These are phyloP conservation scores for Troides helena DNA, from an alignment of 2,888 invertebrate genomes.

Conservation along the genomic window DNA sequence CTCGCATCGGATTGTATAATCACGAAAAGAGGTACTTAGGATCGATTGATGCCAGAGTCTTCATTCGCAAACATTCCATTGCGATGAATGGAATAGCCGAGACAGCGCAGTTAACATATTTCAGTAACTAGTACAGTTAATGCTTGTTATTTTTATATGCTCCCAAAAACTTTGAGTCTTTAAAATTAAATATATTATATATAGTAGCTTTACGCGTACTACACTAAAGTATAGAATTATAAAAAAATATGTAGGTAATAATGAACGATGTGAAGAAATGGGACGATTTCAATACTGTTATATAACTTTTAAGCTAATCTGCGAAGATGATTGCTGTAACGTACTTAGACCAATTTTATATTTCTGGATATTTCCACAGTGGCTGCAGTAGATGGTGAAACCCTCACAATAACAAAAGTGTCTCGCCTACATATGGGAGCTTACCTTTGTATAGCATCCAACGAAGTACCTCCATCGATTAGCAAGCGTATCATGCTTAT, in stretches of 20 bases:
- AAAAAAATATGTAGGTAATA: too few species aligned
- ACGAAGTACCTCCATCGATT: constrained; percentile 94
- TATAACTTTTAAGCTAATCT: too few species aligned
- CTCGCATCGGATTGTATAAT: constrained; percentile 29
- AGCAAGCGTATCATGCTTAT: constrained; percentile 91
- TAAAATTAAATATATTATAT: too few species aligned
- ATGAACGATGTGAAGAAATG: too few species aligned
- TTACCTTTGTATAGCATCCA: constrained; percentile 95
- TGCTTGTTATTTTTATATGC: background rate
- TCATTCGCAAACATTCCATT: constrained; percentile 20
- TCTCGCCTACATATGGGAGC: constrained; percentile 96
- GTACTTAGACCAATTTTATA: background rate
- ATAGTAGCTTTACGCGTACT: too few species aligned
- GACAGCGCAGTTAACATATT: constrained; percentile 12
- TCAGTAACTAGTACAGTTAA: background rate
- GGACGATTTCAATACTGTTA: too few species aligned
- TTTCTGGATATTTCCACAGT: constrained; percentile 76
- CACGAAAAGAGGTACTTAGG: constrained; percentile 29
- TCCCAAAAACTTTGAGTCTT: background rate
- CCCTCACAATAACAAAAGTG: constrained; percentile 91
- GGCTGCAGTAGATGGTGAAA: constrained; percentile 92
- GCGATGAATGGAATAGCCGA: constrained; percentile 15
- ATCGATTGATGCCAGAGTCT: constrained; percentile 24
- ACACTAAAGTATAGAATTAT: too few species aligned
- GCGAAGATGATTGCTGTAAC: background rate